Evolutionary conservation across 2,113 vertebrate species (phyloP).

Genomic region (Delphinus delphis): DNA sequence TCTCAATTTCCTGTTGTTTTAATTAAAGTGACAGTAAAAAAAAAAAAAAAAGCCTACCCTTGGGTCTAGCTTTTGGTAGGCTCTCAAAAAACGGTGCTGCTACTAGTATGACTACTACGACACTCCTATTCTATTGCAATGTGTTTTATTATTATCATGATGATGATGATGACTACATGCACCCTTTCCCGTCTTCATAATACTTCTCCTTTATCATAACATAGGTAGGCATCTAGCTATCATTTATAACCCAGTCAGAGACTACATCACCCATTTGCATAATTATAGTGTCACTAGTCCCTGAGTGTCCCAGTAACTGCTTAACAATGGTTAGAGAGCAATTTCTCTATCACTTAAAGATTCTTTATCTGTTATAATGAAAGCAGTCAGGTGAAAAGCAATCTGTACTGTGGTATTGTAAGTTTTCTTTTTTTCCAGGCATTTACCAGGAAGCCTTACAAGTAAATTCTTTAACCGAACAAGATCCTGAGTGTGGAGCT

Average conservation of each 20-base stretch:
- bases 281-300: neutral
- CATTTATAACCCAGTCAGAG: neutral
- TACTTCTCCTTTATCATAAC: neutral
- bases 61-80: neutral
- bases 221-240: neutral
- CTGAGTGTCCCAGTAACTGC: neutral
- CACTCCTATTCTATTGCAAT: neutral
- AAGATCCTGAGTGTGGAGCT: neutral
- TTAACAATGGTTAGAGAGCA: neutral
- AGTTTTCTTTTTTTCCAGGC: neutral
- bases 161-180: neutral
- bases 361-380: neutral
- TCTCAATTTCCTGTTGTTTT: constrained; percentile 1
- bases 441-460: constrained; percentile 29
- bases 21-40: constrained; percentile 7
- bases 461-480: constrained; percentile 42
- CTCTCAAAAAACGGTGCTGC: neutral
- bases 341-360: neutral
- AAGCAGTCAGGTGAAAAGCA: neutral
- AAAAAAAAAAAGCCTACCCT: neutral
- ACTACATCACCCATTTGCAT: neutral
- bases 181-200: neutral
- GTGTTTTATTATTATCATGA: neutral
- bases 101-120: neutral
- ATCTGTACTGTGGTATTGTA: neutral